phyloP scores from a whole-genome alignment of 2,888 invertebrate species.

The Lasioglossum marginatum region DNA sequence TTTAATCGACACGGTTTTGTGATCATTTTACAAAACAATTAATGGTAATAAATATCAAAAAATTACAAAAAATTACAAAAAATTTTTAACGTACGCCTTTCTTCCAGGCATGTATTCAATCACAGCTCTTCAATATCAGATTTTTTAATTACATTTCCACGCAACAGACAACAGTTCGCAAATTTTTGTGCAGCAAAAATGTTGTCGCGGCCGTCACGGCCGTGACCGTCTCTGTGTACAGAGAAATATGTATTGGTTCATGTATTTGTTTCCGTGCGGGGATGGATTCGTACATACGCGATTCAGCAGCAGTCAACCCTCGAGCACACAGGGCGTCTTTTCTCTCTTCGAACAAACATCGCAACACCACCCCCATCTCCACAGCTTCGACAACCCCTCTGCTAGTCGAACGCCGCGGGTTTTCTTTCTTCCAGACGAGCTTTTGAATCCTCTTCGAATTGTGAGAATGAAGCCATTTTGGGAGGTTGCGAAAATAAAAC shows the following conservation, averaged over 20 bases:
- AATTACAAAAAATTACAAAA: rapidly evolving
- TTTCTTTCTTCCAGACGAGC: slow-evolving; percentile 26
- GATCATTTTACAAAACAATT: not conserved
- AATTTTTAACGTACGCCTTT: too few species aligned
- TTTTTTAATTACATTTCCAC: too few species aligned
- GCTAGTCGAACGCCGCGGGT: slow-evolving; percentile 14
- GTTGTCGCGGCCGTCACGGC: too few species aligned
- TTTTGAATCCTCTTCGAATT: not conserved
- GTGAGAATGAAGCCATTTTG: not conserved
- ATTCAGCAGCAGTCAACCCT: slow-evolving; percentile 13
- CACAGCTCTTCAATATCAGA: too few species aligned
- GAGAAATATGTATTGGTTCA: not conserved
- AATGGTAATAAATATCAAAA: too few species aligned
- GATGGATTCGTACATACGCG: not conserved
- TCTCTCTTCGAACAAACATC: slow-evolving; percentile 18
- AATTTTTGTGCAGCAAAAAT: not conserved
- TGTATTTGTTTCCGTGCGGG: not conserved
- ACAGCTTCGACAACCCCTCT: not conserved
- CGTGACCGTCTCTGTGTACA: not conserved
- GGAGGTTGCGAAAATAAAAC: not conserved
- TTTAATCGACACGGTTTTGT: not conserved
- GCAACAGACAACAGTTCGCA: not conserved
- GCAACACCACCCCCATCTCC: not conserved
- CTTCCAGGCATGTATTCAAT: too few species aligned
- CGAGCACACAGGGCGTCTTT: slow-evolving; percentile 12